phyloP scores from a whole-genome alignment of 2,797 vertebrate species.

The Coilia nasus region DNA sequence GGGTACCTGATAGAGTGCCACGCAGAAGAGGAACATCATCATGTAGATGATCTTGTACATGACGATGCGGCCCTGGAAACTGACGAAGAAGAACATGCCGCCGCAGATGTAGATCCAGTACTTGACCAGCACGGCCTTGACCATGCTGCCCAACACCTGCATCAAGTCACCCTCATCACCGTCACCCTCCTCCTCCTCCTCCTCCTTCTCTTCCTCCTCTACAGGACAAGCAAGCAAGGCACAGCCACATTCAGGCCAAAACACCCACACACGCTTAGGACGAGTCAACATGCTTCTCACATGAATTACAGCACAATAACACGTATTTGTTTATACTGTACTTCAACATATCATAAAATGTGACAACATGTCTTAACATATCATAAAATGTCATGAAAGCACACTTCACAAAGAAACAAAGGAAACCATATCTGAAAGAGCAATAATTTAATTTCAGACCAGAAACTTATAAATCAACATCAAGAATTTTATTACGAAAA shows the following conservation, averaged over 20 bases:
- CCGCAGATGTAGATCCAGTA: slow-evolving; percentile 99
- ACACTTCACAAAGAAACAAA: too few relatives aligned
- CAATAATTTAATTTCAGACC: too few relatives aligned
- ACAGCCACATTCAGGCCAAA: background rate
- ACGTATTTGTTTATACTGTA: too few relatives aligned
- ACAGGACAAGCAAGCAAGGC: slow-evolving; percentile 52
- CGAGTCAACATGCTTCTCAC: too few relatives aligned
- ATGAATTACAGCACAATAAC: too few relatives aligned
- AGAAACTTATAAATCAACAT: too few relatives aligned
- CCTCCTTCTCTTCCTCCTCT: slow-evolving; percentile 76
- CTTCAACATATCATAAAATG: too few relatives aligned
- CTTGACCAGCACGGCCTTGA: slow-evolving; percentile 94
- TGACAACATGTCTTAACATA: too few relatives aligned
- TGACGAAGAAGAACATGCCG: slow-evolving; percentile 99
- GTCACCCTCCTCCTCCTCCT: slow-evolving; percentile 71
- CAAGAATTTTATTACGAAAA: too few relatives aligned
- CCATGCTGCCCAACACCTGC: slow-evolving; percentile 91
- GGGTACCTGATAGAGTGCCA: slow-evolving; percentile 93
- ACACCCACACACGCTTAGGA: background rate
- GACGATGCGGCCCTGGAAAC: slow-evolving; percentile 94
- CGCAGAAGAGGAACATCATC: slow-evolving; percentile 96
- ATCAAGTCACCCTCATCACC: slow-evolving; percentile 87
- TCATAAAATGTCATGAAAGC: too few relatives aligned
- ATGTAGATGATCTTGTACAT: slow-evolving; percentile 99
- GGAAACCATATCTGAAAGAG: too few relatives aligned